Evolutionary conservation across 2,888 invertebrate species (phyloP), one percentile per base, ranked within the genome.

Genomic region (Thecocarcelia acutangulata): DNA sequence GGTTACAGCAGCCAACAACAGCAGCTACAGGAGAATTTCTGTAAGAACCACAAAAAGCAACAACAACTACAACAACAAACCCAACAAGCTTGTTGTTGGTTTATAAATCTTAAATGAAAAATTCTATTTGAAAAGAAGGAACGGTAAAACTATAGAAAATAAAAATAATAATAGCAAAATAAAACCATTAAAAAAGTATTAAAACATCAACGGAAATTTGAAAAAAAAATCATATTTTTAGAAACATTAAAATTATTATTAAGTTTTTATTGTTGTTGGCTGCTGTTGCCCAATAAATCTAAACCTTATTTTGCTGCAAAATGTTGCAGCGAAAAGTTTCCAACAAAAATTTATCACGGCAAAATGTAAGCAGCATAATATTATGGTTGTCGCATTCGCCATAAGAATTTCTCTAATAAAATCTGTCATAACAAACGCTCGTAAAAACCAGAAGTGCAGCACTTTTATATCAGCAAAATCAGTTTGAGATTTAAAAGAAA

Each of bases 161-260:
- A 42, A 6, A 12, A 28, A 1, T 19, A 66, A 50, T 48, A 21
- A 12, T 50, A 15, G 44, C 33, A 70, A 78, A 72, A 48, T 15
- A 3, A 15, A 64, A 48, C 28, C 42, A 66, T 70, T 46, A 40
- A 48, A 58, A 42, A 61, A 42, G 54, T 48, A 48, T 70, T 59
- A 72, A 61, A 72, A 15, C 54, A 68, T 75, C 46, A 66, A 79
- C n/a, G 28, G 13, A 33, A n/a, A 50, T 3, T 37, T n/a, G 33
- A 68, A 69, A 3, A 33, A 73, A 42, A 42, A 73, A 21, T 28
- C 1, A 33, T 17, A 42, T 17, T 44, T 73, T 63, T 54, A 21
- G 52, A 33, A 52, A 48, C 19, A 74, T 74, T 63, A 74, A 74
- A 56, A 70, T 69, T 73, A 70, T 69, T 73, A 48, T 28, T 63